phyloP scores from a whole-genome alignment of 2,113 vertebrate genomes.

The Litocranius walleri region DNA sequence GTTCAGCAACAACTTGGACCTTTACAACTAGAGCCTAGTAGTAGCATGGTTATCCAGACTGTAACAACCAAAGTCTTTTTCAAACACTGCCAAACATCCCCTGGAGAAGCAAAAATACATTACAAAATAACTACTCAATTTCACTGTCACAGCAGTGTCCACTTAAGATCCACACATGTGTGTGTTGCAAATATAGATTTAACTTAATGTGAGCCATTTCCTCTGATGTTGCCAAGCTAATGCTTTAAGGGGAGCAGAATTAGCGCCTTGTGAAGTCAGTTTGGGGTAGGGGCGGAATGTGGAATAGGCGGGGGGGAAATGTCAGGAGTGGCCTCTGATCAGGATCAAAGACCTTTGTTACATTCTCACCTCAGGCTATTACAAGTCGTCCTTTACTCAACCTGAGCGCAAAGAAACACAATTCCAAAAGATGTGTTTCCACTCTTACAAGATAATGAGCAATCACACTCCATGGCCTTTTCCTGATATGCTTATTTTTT shows the following conservation, averaged over 20 bases:
- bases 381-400: background rate
- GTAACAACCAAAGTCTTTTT: background rate
- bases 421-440: background rate
- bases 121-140: background rate
- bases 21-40: background rate
- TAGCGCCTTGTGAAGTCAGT: background rate
- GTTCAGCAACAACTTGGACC: background rate
- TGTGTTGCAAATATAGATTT: background rate
- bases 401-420: background rate
- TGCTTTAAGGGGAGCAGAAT: background rate
- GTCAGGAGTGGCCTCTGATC: background rate
- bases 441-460: background rate
- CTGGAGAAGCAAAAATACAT: background rate
- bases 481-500: background rate
- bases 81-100: background rate
- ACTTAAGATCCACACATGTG: background rate
- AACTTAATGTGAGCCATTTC: background rate
- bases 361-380: background rate
- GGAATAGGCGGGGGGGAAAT: rapidly evolving
- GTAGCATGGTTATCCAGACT: background rate
- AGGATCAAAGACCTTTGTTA: background rate
- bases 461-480: background rate
- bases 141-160: background rate
- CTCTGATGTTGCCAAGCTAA: background rate
- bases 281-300: background rate